A percentile compares a stretch with the other conserved stretches of the same genome.
Conservation (phyloP, 2,797 vertebrate species). For the Picus viridis region DNA sequence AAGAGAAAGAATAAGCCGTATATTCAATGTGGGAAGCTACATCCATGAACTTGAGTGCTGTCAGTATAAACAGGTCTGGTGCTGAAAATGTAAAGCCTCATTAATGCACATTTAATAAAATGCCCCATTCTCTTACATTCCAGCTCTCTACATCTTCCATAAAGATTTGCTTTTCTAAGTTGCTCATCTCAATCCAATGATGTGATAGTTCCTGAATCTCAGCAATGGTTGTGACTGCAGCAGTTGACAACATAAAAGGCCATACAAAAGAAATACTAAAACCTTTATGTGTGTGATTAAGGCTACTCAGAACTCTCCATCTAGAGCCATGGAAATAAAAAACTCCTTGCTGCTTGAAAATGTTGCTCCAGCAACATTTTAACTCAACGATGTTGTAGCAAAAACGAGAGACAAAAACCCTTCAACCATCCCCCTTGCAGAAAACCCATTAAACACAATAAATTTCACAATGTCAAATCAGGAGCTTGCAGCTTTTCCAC, state of each 20-base stretch:
- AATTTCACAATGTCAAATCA: background rate
- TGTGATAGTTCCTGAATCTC: background rate
- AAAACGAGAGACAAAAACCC: constrained; percentile 5
- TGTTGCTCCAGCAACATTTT: background rate
- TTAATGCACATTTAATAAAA: constrained; percentile 58
- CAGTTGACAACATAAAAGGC: background rate
- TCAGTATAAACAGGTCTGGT: constrained; percentile 4
- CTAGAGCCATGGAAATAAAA: constrained; percentile 7
- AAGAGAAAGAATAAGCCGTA: background rate
- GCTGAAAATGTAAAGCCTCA: background rate
- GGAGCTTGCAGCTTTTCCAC: background rate
- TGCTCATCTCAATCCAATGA: background rate
- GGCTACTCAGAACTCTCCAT: constrained; percentile 9
- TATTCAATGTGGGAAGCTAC: background rate
- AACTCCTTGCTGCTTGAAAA: background rate
- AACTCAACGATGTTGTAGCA: background rate
- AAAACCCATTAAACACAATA: constrained; percentile 33
- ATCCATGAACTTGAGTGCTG: background rate
- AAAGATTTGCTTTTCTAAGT: constrained; percentile 25
- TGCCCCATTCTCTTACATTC: constrained; percentile 15
- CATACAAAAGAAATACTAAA: constrained; percentile 29
- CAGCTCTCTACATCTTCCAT: background rate
- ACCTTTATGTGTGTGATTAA: constrained; percentile 24
- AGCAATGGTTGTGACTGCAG: background rate
- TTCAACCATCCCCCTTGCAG: background rate